These are phyloP conservation scores for Cheilosia pagana DNA, from an alignment of 2,888 invertebrate genomes.

Conservation along the genomic window DNA sequence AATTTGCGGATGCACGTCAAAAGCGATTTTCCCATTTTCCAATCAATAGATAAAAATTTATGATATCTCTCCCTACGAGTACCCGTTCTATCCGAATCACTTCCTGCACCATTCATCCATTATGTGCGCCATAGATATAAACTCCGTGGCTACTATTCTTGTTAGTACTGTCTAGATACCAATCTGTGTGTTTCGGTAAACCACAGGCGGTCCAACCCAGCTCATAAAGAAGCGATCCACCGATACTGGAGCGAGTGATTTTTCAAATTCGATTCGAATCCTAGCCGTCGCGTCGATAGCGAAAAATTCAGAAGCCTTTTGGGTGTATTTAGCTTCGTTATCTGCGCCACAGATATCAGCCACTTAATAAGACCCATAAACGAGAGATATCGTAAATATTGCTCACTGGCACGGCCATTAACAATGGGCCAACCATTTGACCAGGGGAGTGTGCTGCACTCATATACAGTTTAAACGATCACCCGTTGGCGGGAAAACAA, in stretches of 20 bases:
- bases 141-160: conserved; percentile 31
- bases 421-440: conserved; percentile 4
- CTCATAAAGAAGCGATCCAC: conserved; percentile 36
- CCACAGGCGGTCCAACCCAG: conserved; percentile 34
- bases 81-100: conserved; percentile 53
- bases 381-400: conserved; percentile 58
- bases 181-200: conserved; percentile 63
- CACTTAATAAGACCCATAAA: conserved; percentile 49
- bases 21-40: conserved; percentile 72
- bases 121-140: conserved; percentile 25
- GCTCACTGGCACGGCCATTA: conserved; percentile 47
- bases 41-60: conserved; percentile 71
- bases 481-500: conserved; percentile 50
- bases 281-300: conserved; percentile 31
- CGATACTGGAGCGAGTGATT: conserved; percentile 55
- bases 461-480: conserved; percentile 7
- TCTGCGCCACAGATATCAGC: conserved; percentile 58
- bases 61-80: conserved; percentile 46
- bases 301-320: conserved; percentile 70
- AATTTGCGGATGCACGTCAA: conserved; percentile 61
- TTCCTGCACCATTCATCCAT: conserved; percentile 62
- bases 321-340: conserved; percentile 63
- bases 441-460: not conserved
- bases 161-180: conserved; percentile 45
- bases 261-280: conserved; percentile 65